A percentile compares a stretch with the other conserved stretches of the same genome.
phyloP scores from a whole-genome alignment of 92 coral and sea anemone species.

The Bergia puertoricense region DNA sequence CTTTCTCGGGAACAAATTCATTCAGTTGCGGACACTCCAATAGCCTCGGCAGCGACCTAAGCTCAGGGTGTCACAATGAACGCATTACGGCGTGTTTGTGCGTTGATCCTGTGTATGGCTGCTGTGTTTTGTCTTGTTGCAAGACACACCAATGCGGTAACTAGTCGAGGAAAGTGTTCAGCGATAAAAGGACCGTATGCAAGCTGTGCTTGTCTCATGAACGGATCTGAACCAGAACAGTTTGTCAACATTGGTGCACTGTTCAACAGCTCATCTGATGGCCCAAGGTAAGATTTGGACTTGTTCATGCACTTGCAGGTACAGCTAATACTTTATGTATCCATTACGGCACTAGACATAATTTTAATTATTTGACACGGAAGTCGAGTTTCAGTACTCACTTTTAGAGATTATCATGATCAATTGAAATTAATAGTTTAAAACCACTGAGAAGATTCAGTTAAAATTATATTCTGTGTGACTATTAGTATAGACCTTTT shows the following conservation, averaged over 20 bases:
- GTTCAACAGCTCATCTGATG: slow-evolving; percentile 34
- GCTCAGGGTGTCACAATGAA: not conserved
- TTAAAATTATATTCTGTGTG: no score
- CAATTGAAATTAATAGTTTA: no score
- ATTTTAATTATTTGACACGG: no score
- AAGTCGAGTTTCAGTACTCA: no score
- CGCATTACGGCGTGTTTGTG: not conserved
- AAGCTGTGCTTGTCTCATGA: slow-evolving; percentile 66
- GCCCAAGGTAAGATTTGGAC: slow-evolving; percentile 60
- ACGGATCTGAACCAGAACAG: slow-evolving; percentile 24
- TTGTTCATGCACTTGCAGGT: no score
- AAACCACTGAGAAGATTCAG: no score
- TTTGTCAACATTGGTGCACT: slow-evolving; percentile 61
- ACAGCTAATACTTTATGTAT: no score
- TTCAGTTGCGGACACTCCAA: not conserved
- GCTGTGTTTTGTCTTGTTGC: not conserved
- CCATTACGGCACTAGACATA: no score
- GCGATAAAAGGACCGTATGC: slow-evolving; percentile 5
- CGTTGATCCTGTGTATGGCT: not conserved
- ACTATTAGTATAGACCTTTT: no score
- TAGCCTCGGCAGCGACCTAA: no score
- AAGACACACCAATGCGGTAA: slow-evolving; percentile 5
- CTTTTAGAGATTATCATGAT: no score
- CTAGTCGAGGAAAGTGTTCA: slow-evolving; percentile 8
- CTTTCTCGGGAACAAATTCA: not conserved